Conservation (phyloP, 1,140 invertebrate species). For the Wasmannia auropunctata region DNA sequence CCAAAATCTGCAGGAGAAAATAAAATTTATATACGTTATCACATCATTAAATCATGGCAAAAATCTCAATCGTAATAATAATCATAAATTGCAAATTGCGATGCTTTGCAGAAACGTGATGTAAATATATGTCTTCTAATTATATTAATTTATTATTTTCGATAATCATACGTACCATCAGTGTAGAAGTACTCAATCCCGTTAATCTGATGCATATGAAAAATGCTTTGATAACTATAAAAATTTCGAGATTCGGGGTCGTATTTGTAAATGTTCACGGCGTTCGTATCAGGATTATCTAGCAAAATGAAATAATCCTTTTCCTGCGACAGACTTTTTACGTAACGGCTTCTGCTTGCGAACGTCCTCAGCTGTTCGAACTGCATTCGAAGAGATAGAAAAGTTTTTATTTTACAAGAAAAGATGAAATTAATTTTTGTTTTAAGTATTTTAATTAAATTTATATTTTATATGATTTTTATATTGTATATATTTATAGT, state of each 20-base stretch:
- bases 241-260: slow-evolving; percentile 67
- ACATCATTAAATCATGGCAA: neutral
- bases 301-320: slow-evolving; percentile 72
- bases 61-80: neutral
- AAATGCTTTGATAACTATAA: slow-evolving; percentile 75
- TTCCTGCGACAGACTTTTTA: slow-evolving; percentile 63
- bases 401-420: neutral
- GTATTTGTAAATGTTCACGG: slow-evolving; percentile 74
- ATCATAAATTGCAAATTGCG: neutral
- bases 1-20: slow-evolving; percentile 63
- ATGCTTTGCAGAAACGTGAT: neutral
- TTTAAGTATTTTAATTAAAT: neutral
- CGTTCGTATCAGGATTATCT: slow-evolving; percentile 71
- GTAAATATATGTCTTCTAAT: neutral
- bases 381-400: slow-evolving; percentile 50
- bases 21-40: neutral
- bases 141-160: neutral
- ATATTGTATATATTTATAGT: neutral
- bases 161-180: slow-evolving; percentile 62
- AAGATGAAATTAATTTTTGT: neutral
- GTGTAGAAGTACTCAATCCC: slow-evolving; percentile 72
- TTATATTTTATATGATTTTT: neutral
- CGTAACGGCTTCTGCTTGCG: slow-evolving; percentile 66
- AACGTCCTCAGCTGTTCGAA: slow-evolving; percentile 66
- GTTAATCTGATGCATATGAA: slow-evolving; percentile 63